A percentile compares a stretch with the other conserved stretches of the same genome.
Conservation (phyloP, 2,888 invertebrate species). For the Cantharis rustica region DNA sequence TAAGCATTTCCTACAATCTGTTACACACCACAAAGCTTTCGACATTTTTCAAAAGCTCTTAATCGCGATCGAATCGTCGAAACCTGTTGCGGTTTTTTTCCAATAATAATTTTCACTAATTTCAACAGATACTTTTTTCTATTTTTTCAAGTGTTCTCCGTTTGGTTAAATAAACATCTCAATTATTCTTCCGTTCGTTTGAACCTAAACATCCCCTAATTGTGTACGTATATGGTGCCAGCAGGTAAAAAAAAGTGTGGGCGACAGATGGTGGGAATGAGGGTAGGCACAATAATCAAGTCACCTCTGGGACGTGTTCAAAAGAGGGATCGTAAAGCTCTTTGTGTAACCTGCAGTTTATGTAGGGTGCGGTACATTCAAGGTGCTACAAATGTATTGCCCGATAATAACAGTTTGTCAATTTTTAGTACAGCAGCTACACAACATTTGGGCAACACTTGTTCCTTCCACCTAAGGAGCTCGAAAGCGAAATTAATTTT, state of each 20-base stretch:
- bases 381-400: conserved; percentile 28
- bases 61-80: conserved; percentile 56
- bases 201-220: conserved; percentile 10
- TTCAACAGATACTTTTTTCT: not conserved
- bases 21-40: conserved; percentile 51
- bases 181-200: conserved; percentile 11
- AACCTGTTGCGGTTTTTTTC: conserved; percentile 53
- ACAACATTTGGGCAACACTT: conserved; percentile 36
- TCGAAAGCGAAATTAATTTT: not conserved
- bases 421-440: conserved; percentile 12
- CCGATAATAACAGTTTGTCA: conserved; percentile 10
- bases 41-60: conserved; percentile 57
- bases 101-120: conserved; percentile 32
- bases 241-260: conserved; percentile 43
- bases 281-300: conserved; percentile 49
- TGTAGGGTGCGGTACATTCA: conserved; percentile 34
- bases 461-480: conserved; percentile 17
- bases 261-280: conserved; percentile 54
- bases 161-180: conserved; percentile 1
- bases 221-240: conserved; percentile 10
- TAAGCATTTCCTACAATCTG: conserved; percentile 51
- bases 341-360: conserved; percentile 37
- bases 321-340: conserved; percentile 42
- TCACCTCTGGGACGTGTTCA: conserved; percentile 52
- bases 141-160: not conserved